Conservation (phyloP, 2,797 vertebrate genomes). For the Sarcophilus harrisii region DNA sequence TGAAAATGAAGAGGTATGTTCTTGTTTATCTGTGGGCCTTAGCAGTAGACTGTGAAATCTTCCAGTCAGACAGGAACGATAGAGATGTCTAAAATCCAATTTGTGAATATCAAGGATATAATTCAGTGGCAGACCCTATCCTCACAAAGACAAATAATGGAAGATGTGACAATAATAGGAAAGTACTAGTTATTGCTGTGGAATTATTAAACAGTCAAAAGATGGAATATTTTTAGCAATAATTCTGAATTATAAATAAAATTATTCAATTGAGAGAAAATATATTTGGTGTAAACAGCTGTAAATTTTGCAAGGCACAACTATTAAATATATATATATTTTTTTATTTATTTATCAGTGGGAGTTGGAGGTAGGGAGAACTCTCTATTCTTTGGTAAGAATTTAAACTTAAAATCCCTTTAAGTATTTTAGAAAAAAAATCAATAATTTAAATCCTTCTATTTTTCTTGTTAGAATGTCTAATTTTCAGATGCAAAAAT, state of each 20-base stretch:
- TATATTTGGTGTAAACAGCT: conserved; percentile 57
- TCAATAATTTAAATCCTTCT: neutral
- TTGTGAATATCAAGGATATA: conserved; percentile 19
- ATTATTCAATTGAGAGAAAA: neutral
- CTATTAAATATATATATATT: conserved; percentile 45
- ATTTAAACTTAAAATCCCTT: conserved; percentile 20
- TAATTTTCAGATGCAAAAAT: too few species aligned
- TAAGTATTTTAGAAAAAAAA: neutral
- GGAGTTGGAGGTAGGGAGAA: neutral
- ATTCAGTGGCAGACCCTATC: conserved; percentile 18
- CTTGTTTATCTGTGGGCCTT: conserved; percentile 26
- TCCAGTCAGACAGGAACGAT: conserved; percentile 29
- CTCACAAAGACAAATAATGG: conserved; percentile 32
- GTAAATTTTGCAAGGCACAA: conserved; percentile 49
- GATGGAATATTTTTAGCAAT: conserved; percentile 34
- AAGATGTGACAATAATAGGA: conserved; percentile 29
- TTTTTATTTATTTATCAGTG: conserved; percentile 2
- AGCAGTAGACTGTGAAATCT: conserved; percentile 40
- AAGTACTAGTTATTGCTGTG: neutral
- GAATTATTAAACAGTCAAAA: conserved; percentile 66
- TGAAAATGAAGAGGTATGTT: conserved; percentile 28
- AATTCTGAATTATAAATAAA: neutral
- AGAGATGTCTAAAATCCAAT: conserved; percentile 38
- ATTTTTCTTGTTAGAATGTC: conserved; percentile 3
- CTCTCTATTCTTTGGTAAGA: neutral